Conservation (phyloP, 2,888 invertebrate genomes). For the Dromius quadrimaculatus region DNA sequence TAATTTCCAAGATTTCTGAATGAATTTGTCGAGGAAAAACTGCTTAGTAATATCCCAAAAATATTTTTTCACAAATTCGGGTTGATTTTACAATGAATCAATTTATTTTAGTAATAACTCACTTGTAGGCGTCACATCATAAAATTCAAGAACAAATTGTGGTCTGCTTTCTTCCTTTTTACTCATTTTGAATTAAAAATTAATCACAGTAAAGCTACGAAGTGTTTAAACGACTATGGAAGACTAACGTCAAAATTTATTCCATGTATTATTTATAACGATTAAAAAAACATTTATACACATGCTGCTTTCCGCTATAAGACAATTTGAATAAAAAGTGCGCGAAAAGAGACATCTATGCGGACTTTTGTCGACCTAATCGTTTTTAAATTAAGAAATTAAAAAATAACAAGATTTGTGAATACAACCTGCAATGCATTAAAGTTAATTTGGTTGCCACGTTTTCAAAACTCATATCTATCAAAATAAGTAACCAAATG, state of each 20-base stretch:
- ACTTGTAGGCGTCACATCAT: neutral
- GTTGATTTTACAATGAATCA: neutral
- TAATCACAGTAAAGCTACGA: too few species aligned
- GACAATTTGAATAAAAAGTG: too few species aligned
- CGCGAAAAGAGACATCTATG: neutral
- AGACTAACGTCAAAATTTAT: neutral
- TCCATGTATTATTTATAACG: constrained; percentile 9
- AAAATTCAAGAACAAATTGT: neutral
- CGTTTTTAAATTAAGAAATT: neutral
- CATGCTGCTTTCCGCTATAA: neutral
- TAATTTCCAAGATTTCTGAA: too few species aligned
- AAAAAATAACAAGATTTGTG: neutral
- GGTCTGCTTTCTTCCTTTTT: neutral
- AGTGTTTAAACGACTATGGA: neutral
- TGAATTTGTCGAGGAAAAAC: too few species aligned
- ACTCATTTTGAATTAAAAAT: neutral
- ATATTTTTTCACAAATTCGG: neutral
- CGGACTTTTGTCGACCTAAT: neutral
- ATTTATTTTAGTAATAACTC: neutral
- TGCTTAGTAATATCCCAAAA: constrained; percentile 10
- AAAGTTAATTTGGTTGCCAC: neutral
- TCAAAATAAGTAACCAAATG: too few species aligned
- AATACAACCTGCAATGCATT: neutral
- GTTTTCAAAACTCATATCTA: too few species aligned
- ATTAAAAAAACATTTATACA: constrained; percentile 3